Evolutionary conservation across 2,888 invertebrate species (phyloP).

Genomic region (Ichneumoninae sp.): DNA sequence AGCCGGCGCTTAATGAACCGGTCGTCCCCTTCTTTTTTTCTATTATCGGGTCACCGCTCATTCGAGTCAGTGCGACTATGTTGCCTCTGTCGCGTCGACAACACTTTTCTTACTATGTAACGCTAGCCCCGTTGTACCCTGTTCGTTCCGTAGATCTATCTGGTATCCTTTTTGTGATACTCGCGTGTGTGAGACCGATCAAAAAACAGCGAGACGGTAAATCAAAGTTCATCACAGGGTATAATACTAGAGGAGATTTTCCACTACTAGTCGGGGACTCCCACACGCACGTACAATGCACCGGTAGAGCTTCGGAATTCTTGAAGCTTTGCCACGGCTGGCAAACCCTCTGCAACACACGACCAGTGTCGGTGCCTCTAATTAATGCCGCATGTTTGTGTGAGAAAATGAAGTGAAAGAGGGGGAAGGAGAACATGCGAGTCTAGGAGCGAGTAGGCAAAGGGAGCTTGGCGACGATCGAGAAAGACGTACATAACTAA

Average conservation of each 20-base stretch:
- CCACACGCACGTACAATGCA: conserved; percentile 63
- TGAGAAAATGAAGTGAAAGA: neutral
- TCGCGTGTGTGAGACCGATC: conserved; percentile 52
- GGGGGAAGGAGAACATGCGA: neutral
- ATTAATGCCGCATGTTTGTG: neutral
- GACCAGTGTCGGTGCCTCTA: neutral
- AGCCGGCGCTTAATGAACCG: conserved; percentile 60
- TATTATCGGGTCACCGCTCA: conserved; percentile 40
- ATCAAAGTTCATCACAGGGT: conserved; percentile 61
- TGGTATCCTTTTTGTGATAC: neutral
- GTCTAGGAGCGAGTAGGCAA: conserved; percentile 10
- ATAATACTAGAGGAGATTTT: neutral
- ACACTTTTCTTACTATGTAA: neutral
- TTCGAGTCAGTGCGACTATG: conserved; percentile 23
- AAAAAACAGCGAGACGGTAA: conserved; percentile 75
- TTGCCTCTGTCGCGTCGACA: conserved; percentile 23
- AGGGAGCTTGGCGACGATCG: conserved; percentile 53
- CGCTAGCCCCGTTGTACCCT: neutral
- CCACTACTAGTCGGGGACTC: conserved; percentile 24
- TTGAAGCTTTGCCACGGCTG: conserved; percentile 70
- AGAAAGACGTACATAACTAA: conserved; percentile 60
- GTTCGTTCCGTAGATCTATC: conserved; percentile 36
- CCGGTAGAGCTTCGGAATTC: conserved; percentile 64
- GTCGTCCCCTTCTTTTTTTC: conserved; percentile 55
- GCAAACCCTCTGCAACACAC: conserved; percentile 35